Evolutionary conservation across 2,888 invertebrate genomes (phyloP).

Genomic region (Glyphotaelius pellucidus): DNA sequence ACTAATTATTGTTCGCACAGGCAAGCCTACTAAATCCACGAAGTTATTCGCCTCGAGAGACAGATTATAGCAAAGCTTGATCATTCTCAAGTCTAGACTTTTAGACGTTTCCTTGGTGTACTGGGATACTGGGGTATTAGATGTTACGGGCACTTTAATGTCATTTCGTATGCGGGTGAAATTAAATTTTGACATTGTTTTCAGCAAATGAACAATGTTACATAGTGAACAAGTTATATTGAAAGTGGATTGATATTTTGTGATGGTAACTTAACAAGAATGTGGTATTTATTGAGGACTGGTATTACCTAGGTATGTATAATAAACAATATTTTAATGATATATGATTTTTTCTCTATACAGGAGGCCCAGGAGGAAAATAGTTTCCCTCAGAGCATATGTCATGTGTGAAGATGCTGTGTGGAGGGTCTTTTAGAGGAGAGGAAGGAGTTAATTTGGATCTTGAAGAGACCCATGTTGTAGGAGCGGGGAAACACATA

Average conservation of each 20-base stretch:
- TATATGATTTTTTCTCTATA: too few species aligned
- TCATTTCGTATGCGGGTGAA: neutral
- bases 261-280: neutral
- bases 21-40: slow-evolving; percentile 16
- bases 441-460: too few species aligned
- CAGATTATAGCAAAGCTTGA: slow-evolving; percentile 13
- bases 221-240: neutral
- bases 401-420: too few species aligned
- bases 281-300: too few species aligned
- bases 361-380: too few species aligned
- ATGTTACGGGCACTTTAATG: neutral
- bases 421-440: too few species aligned
- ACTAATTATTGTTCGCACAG: slow-evolving; percentile 38
- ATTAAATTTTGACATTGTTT: neutral
- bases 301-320: too few species aligned
- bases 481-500: too few species aligned
- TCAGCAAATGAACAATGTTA: neutral
- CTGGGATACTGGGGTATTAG: neutral
- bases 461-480: too few species aligned
- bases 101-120: neutral
- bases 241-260: neutral
- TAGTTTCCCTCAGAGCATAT: too few species aligned
- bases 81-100: slow-evolving; percentile 24
- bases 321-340: too few species aligned
- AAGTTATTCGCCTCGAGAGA: slow-evolving; percentile 39